A percentile compares a stretch with the other conserved stretches of the same genome.
phyloP scores from a whole-genome alignment of 1,140 invertebrate genomes.

The Pseudomyrmex pallidus region DNA sequence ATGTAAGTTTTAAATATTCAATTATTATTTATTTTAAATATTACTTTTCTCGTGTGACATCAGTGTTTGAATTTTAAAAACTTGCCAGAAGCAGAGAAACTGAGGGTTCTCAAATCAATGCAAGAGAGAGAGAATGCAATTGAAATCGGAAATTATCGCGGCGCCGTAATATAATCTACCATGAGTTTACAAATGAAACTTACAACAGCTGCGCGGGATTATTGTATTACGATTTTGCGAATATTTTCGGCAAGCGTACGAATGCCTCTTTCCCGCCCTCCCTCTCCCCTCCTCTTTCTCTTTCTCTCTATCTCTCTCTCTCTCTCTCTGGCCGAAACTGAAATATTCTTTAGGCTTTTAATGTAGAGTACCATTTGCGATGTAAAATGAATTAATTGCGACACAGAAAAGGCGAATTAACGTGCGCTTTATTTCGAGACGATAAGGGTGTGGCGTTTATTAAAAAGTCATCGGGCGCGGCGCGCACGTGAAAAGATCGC shows the following conservation, averaged over 20 bases:
- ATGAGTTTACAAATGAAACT: constrained; percentile 23
- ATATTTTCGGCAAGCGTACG: constrained; percentile 17
- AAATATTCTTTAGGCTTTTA: constrained; percentile 18
- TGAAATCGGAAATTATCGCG: constrained; percentile 18
- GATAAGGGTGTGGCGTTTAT: constrained; percentile 27
- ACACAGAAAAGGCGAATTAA: constrained; percentile 20
- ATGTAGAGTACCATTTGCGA: constrained; percentile 6
- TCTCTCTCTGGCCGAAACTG: background rate
- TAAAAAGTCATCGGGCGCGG: constrained; percentile 42
- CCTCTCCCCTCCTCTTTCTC: no score
- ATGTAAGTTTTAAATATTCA: background rate
- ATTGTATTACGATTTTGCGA: constrained; percentile 9
- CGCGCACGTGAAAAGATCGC: constrained; percentile 32
- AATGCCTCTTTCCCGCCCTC: background rate
- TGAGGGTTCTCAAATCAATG: no score
- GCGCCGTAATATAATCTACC: constrained; percentile 16
- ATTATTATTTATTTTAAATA: no score
- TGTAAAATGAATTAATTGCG: constrained; percentile 2
- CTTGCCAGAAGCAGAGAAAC: no score
- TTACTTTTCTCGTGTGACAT: no score
- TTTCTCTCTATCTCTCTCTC: background rate
- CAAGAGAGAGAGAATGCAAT: background rate
- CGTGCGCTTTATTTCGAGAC: constrained; percentile 15
- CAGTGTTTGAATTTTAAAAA: no score
- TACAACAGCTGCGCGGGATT: constrained; percentile 23